These are phyloP conservation scores for Cyphomyrus discorhynchus DNA, from an alignment of 2,113 vertebrate genomes.

Conservation along the genomic window DNA sequence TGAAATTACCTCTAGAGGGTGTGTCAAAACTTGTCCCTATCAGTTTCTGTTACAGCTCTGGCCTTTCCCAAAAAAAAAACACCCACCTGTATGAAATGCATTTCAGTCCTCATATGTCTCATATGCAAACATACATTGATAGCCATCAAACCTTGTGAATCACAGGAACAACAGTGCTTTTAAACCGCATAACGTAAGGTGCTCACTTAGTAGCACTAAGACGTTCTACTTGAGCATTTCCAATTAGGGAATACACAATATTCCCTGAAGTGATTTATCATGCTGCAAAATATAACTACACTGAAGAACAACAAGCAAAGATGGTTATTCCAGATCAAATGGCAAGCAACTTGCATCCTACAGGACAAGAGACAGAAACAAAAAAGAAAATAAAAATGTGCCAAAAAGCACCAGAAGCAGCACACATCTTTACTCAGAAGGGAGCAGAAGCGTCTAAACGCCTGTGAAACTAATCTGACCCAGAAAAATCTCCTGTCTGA, in stretches of 20 bases:
- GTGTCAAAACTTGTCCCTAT: not conserved
- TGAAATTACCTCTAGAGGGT: not conserved
- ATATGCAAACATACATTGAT: not conserved
- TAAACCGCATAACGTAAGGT: not conserved
- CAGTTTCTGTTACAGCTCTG: not conserved
- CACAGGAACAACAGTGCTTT: not conserved
- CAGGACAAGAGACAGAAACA: constrained; percentile 3
- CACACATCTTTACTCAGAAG: not conserved
- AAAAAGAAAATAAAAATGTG: not conserved
- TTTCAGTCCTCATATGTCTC: not conserved
- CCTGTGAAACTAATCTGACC: not conserved
- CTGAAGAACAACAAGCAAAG: not conserved
- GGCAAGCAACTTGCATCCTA: not conserved
- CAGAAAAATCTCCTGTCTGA: not conserved
- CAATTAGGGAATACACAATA: constrained; percentile 2
- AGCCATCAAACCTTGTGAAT: not conserved
- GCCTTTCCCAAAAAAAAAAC: not conserved
- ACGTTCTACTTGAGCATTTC: not conserved
- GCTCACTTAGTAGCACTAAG: not conserved
- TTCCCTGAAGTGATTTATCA: constrained; percentile 8
- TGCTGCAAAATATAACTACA: not conserved
- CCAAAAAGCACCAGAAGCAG: not conserved
- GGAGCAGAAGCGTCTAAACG: not conserved
- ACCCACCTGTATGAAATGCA: not conserved
- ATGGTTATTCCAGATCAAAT: constrained; percentile 14